Evolutionary conservation across 2,113 vertebrate genomes (phyloP).

Genomic region (Elachura formosa): DNA sequence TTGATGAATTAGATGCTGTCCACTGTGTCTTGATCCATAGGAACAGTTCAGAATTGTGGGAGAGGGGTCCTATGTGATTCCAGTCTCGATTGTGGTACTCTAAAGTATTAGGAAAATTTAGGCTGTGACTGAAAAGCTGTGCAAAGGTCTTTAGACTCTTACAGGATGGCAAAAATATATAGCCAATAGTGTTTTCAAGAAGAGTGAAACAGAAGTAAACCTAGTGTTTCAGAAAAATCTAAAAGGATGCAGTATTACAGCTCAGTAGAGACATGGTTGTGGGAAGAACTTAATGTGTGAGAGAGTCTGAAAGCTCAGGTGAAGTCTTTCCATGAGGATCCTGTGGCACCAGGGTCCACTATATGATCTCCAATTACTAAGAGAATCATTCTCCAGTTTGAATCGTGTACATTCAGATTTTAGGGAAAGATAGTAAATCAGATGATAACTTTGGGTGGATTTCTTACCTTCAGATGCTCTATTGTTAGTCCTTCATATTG

Average conservation of each 20-base stretch:
- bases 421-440: not conserved
- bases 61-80: not conserved
- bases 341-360: rapidly evolving
- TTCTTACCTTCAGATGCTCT: not conserved
- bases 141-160: not conserved
- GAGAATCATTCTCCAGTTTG: not conserved
- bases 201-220: not conserved
- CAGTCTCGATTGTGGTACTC: not conserved
- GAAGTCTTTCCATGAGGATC: not conserved
- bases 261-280: not conserved
- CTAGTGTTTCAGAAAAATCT: not conserved
- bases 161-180: not conserved
- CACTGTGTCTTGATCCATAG: not conserved
- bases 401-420: not conserved
- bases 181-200: not conserved
- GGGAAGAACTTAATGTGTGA: not conserved
- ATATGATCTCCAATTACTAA: not conserved
- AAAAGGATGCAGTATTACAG: not conserved
- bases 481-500: not conserved
- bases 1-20: not conserved
- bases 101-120: not conserved
- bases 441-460: not conserved
- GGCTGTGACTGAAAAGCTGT: not conserved
- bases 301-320: not conserved
- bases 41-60: not conserved